These are phyloP conservation scores for Corynorhinus townsendii DNA, from an alignment of 2,113 vertebrate species.

Conservation along the genomic window DNA sequence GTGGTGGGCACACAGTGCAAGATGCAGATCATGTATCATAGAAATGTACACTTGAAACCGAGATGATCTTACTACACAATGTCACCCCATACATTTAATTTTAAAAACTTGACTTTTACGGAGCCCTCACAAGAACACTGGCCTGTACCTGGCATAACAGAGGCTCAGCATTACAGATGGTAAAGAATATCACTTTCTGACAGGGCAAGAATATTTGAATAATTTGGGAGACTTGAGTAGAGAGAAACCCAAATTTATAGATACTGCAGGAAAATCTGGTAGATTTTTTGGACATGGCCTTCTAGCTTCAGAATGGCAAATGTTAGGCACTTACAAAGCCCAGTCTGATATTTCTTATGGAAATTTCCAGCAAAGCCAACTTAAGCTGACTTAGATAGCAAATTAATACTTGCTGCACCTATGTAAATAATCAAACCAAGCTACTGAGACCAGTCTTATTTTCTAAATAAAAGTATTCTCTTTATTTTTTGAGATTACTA, in stretches of 20 bases:
- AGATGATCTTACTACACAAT: neutral
- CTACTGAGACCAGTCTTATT: neutral
- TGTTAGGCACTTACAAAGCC: neutral
- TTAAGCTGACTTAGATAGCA: neutral
- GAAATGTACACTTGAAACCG: neutral
- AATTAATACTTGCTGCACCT: neutral
- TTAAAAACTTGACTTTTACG: neutral
- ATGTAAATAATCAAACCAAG: neutral
- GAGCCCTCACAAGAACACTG: neutral
- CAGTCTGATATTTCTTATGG: neutral
- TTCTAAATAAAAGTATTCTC: neutral
- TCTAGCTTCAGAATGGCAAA: neutral
- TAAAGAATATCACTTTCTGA: neutral
- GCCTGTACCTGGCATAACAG: neutral
- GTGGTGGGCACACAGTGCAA: neutral
- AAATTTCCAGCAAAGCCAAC: neutral
- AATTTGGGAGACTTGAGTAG: neutral
- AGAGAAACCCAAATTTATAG: neutral
- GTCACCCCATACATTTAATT: neutral
- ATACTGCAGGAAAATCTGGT: neutral
- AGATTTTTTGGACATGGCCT: neutral
- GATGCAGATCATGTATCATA: neutral
- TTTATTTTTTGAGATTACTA: neutral
- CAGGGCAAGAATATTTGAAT: neutral
- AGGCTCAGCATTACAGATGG: neutral